A percentile compares a stretch with the other conserved stretches of the same genome.
These are phyloP conservation scores for Melanchra persicariae DNA, from an alignment of 2,888 invertebrate species.

Conservation along the genomic window DNA sequence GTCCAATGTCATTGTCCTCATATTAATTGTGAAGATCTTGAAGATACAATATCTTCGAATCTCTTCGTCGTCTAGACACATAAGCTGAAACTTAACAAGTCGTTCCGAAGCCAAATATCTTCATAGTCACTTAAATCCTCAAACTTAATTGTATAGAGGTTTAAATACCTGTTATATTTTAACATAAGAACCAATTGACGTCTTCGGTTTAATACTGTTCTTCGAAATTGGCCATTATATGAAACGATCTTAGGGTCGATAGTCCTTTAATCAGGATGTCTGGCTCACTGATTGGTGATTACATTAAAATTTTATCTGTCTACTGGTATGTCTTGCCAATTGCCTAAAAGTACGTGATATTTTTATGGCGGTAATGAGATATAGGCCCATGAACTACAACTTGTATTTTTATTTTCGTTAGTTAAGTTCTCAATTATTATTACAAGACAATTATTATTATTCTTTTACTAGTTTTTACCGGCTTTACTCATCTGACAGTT, in stretches of 20 bases:
- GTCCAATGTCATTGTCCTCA: not conserved
- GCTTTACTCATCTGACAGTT: too few species aligned
- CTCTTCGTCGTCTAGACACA: slow-evolving; percentile 48
- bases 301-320: slow-evolving; percentile 29
- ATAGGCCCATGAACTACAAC: not conserved
- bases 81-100: slow-evolving; percentile 29
- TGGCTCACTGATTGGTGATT: slow-evolving; percentile 36
- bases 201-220: slow-evolving; percentile 32
- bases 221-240: slow-evolving; percentile 45
- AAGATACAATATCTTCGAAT: slow-evolving; percentile 26
- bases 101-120: slow-evolving; percentile 40
- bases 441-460: too few species aligned
- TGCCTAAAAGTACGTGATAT: not conserved
- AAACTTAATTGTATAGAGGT: slow-evolving; percentile 29
- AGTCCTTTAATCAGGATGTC: slow-evolving; percentile 23
- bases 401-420: too few species aligned
- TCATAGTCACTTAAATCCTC: slow-evolving; percentile 31
- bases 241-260: slow-evolving; percentile 24
- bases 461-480: too few species aligned
- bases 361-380: not conserved
- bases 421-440: too few species aligned
- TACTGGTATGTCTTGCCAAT: not conserved
- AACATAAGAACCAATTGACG: slow-evolving; percentile 25
- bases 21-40: not conserved
- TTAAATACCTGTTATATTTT: slow-evolving; percentile 44